Evolutionary conservation across 2,797 vertebrate species (phyloP).

Genomic region (Hippoglossus hippoglossus): DNA sequence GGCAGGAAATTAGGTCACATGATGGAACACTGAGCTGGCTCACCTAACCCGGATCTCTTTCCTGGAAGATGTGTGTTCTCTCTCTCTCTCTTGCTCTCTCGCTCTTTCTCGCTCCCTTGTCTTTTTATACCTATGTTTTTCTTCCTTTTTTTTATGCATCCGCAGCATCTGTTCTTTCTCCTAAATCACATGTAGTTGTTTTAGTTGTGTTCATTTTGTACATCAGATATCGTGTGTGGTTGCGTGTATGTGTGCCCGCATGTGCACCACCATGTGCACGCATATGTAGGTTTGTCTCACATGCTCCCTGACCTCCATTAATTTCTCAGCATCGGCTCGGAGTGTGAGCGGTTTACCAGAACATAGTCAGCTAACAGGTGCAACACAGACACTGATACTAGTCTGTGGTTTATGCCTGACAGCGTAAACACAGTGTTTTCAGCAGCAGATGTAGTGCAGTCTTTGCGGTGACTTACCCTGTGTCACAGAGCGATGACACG

Average conservation of each 20-base stretch:
- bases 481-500: neutral
- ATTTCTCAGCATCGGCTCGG: slow-evolving; percentile 74
- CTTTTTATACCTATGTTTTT: slow-evolving; percentile 27
- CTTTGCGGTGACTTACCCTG: slow-evolving; percentile 2
- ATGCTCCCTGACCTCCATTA: slow-evolving; percentile 71
- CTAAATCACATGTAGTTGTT: slow-evolving; percentile 10
- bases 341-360: slow-evolving; percentile 79
- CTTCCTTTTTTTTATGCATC: slow-evolving; percentile 32
- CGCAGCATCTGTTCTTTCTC: neutral
- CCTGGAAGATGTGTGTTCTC: slow-evolving; percentile 68
- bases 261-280: neutral
- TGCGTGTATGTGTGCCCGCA: too few species aligned
- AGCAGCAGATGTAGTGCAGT: slow-evolving; percentile 14
- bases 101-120: slow-evolving; percentile 21
- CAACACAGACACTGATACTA: slow-evolving; percentile 32
- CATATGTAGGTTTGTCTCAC: slow-evolving; percentile 25
- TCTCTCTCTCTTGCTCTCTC: slow-evolving; percentile 22
- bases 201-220: neutral
- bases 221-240: too few species aligned
- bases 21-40: slow-evolving; percentile 66
- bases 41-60: slow-evolving; percentile 76
- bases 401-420: slow-evolving; percentile 62
- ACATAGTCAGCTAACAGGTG: slow-evolving; percentile 68
- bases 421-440: slow-evolving; percentile 32
- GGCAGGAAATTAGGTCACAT: slow-evolving; percentile 78